Conservation (phyloP, 2,888 invertebrate genomes). For the Carpatolechia fugitivella region DNA sequence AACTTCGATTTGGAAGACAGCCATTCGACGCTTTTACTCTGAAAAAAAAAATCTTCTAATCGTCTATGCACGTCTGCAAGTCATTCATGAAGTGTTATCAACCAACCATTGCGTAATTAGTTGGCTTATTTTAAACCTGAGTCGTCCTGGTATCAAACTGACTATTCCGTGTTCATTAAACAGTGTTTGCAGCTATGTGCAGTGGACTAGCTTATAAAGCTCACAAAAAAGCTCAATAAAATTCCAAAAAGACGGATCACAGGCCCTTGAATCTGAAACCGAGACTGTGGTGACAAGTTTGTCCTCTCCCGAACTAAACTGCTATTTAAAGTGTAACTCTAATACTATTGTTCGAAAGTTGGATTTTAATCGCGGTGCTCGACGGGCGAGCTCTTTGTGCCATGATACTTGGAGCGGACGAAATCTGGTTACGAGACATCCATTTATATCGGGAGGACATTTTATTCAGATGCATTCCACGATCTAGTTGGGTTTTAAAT, state of each 20-base stretch:
- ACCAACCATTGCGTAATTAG: too few relatives aligned
- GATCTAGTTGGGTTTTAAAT: neutral
- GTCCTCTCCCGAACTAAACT: neutral
- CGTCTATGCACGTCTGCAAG: too few relatives aligned
- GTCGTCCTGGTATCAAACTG: too few relatives aligned
- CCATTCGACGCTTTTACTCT: too few relatives aligned
- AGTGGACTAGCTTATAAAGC: too few relatives aligned
- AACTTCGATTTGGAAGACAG: too few relatives aligned
- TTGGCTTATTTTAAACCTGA: too few relatives aligned
- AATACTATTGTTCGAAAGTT: constrained; percentile 45
- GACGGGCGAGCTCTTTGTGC: constrained; percentile 23
- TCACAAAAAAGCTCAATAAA: neutral
- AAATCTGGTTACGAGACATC: constrained; percentile 6
- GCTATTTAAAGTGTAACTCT: constrained; percentile 20
- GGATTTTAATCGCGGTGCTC: constrained; percentile 24
- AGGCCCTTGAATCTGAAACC: neutral
- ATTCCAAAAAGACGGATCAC: neutral
- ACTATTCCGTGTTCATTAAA: too few relatives aligned
- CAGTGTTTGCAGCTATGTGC: too few relatives aligned
- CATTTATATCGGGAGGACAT: neutral
- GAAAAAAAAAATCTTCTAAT: too few relatives aligned
- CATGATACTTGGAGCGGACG: constrained; percentile 7
- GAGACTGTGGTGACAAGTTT: constrained; percentile 41
- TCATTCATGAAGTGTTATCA: too few relatives aligned
- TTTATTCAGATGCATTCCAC: neutral